Evolutionary conservation across 2,888 invertebrate genomes (phyloP).

Genomic region (Meghimatium bilineatum): DNA sequence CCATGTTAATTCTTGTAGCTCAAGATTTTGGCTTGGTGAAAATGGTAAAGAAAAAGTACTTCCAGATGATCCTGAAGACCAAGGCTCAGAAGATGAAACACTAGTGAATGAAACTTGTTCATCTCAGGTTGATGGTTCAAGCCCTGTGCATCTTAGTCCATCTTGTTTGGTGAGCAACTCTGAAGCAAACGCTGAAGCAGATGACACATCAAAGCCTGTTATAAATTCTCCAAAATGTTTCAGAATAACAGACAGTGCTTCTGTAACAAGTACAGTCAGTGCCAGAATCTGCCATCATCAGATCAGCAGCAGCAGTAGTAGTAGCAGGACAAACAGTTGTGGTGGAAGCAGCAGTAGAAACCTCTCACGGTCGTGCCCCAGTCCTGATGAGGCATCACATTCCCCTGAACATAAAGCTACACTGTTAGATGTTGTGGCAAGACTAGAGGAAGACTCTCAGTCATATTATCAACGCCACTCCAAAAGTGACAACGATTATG

Average conservation of each 20-base stretch:
- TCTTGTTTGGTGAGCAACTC: background rate
- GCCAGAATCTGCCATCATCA: background rate
- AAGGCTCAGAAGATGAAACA: constrained; percentile 11
- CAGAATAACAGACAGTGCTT: background rate
- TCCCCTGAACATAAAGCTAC: constrained; percentile 16
- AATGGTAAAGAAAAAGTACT: background rate
- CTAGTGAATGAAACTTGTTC: constrained; percentile 19
- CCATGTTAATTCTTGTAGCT: constrained; percentile 11
- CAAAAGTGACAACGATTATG: background rate
- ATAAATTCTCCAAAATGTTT: background rate
- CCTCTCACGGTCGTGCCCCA: constrained; percentile 44
- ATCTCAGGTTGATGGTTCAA: background rate
- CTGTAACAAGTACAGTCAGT: constrained; percentile 10
- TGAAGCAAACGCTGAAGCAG: background rate
- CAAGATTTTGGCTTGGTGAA: constrained; percentile 8
- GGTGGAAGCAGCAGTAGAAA: constrained; percentile 23
- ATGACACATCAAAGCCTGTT: background rate
- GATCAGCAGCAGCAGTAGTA: constrained; percentile 16
- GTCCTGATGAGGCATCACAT: constrained; percentile 32
- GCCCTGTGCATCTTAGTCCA: background rate
- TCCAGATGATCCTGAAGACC: background rate
- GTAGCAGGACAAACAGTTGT: constrained; percentile 6
- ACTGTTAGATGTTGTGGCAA: constrained; percentile 32
- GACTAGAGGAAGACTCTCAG: constrained; percentile 32
- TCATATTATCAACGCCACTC: constrained; percentile 33